Evolutionary conservation across 2,888 invertebrate species (phyloP).

Genomic region (Tetragonisca angustula): DNA sequence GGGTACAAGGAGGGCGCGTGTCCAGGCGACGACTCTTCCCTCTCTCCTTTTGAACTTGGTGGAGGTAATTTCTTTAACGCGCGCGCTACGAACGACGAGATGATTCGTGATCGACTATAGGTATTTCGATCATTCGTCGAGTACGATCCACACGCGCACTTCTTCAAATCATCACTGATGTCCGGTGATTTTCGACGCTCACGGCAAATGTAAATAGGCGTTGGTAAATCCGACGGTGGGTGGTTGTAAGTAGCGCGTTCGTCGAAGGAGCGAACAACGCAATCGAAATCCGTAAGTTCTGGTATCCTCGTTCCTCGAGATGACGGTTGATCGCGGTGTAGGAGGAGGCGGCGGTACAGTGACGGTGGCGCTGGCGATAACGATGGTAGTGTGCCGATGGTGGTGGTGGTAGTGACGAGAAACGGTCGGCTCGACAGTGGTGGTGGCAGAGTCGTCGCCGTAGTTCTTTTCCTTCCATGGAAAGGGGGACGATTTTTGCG

Average conservation of each 20-base stretch:
- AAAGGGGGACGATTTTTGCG: conserved; percentile 83
- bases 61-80: conserved; percentile 34
- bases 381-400: conserved; percentile 70
- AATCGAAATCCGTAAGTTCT: conserved; percentile 66
- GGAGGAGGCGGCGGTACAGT: conserved; percentile 70
- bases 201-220: background rate
- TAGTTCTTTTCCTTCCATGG: conserved; percentile 80
- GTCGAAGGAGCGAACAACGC: conserved; percentile 51
- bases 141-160: conserved; percentile 54
- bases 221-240: conserved; percentile 5
- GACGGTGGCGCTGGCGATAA: conserved; percentile 71
- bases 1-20: conserved; percentile 51
- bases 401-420: conserved; percentile 69
- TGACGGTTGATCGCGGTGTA: conserved; percentile 73
- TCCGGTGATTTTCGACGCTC: background rate
- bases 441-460: conserved; percentile 80
- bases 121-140: background rate
- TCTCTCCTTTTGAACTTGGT: conserved; percentile 21
- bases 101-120: background rate
- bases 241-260: conserved; percentile 4
- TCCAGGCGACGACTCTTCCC: conserved; percentile 37
- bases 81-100: conserved; percentile 1
- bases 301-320: conserved; percentile 70
- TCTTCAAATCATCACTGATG: conserved; percentile 29
- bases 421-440: conserved; percentile 68